phyloP scores from a whole-genome alignment of 2,888 invertebrate genomes.

The Rambutsinella grinnellia region DNA sequence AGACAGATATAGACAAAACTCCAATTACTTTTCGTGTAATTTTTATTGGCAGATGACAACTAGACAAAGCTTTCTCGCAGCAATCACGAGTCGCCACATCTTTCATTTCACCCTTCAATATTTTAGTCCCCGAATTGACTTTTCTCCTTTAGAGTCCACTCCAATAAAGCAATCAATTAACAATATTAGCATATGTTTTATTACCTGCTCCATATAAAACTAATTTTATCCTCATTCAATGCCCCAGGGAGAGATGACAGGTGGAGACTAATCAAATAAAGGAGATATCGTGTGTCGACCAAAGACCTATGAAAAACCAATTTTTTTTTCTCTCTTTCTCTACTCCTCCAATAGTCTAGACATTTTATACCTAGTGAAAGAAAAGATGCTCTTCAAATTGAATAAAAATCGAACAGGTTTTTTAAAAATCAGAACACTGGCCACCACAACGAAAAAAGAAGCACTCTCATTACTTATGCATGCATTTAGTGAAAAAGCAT shows the following conservation, averaged over 20 bases:
- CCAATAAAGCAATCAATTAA: conserved; percentile 47
- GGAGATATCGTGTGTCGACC: conserved; percentile 27
- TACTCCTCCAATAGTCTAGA: conserved; percentile 52
- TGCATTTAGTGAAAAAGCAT: no score
- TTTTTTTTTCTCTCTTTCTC: conserved; percentile 4
- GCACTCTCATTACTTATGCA: conserved; percentile 37
- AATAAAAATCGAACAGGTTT: conserved; percentile 47
- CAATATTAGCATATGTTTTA: conserved; percentile 28
- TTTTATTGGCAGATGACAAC: no score
- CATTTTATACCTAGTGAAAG: conserved; percentile 44
- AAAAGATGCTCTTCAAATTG: conserved; percentile 24
- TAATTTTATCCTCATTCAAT: no score
- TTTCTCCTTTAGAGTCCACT: no score
- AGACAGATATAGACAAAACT: no score
- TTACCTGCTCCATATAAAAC: not conserved
- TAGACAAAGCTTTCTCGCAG: no score
- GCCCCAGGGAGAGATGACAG: not conserved
- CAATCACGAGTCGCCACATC: no score
- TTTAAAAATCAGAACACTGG: conserved; percentile 47
- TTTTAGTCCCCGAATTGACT: no score
- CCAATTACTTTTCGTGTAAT: no score
- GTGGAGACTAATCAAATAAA: not conserved
- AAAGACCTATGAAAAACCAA: conserved; percentile 43
- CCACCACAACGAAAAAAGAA: conserved; percentile 38
- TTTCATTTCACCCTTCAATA: no score